These are phyloP conservation scores for Phortica variegata DNA, from an alignment of 1,140 invertebrate genomes.

Conservation along the genomic window DNA sequence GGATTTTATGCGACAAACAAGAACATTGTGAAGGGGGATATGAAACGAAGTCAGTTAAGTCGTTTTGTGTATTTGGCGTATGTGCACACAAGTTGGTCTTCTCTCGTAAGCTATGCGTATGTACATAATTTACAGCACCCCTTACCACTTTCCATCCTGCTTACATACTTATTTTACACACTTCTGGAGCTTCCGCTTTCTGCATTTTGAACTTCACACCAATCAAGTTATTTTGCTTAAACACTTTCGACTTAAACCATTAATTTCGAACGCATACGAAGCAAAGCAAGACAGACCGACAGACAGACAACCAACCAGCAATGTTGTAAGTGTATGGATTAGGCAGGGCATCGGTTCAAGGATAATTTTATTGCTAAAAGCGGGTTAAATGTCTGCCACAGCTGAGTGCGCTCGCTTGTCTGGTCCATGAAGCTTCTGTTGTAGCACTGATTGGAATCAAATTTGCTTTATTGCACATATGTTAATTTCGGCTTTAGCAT, in stretches of 20 bases:
- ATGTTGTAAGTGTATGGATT: conserved; percentile 22
- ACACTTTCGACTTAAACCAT: conserved; percentile 57
- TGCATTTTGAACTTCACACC: too few relatives aligned
- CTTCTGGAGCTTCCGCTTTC: too few relatives aligned
- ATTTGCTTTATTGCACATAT: conserved; percentile 56
- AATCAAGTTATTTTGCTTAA: conserved; percentile 51
- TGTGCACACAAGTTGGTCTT: too few relatives aligned
- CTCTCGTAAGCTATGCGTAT: too few relatives aligned
- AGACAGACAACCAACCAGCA: conserved; percentile 9
- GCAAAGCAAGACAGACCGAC: neutral
- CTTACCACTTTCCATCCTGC: neutral
- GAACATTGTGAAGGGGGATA: too few relatives aligned
- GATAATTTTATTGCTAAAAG: conserved; percentile 57
- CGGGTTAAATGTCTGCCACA: conserved; percentile 48
- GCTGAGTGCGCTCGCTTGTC: conserved; percentile 36
- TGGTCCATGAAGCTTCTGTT: neutral
- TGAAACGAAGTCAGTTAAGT: too few relatives aligned
- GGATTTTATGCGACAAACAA: conserved; percentile 49
- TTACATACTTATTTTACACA: conserved; percentile 46
- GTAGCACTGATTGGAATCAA: conserved; percentile 44
- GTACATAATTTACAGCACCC: too few relatives aligned
- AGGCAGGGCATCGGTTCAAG: conserved; percentile 14
- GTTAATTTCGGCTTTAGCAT: conserved; percentile 44
- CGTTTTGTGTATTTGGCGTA: too few relatives aligned
- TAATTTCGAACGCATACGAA: conserved; percentile 53